These are phyloP conservation scores for Mormyrus proboscirostris DNA, from an alignment of 2,797 vertebrate genomes.

Conservation along the genomic window DNA sequence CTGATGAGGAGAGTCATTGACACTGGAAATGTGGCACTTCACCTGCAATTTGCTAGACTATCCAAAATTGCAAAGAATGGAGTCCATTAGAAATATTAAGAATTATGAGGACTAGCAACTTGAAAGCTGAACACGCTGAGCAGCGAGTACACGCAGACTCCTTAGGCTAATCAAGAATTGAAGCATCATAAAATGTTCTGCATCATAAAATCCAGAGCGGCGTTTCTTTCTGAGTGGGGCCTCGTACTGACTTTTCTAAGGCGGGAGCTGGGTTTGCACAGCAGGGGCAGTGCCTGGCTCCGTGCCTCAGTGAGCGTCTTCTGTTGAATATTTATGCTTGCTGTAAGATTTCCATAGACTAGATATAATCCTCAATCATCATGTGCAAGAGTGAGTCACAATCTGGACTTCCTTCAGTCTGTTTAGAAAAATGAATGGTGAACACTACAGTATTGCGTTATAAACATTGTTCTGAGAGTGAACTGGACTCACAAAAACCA, in stretches of 20 bases:
- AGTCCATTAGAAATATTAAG: neutral
- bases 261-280: slow-evolving; percentile 17
- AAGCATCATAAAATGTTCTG: slow-evolving; percentile 28
- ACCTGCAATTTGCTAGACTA: neutral
- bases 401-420: slow-evolving; percentile 17
- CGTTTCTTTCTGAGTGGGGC: slow-evolving; percentile 31
- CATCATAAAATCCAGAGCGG: slow-evolving; percentile 28
- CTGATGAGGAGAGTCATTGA: slow-evolving; percentile 23
- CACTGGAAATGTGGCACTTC: neutral
- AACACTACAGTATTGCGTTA: slow-evolving; percentile 22
- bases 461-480: neutral
- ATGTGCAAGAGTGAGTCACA: slow-evolving; percentile 35
- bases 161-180: slow-evolving; percentile 37
- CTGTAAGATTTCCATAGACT: slow-evolving; percentile 31
- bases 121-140: slow-evolving; percentile 21
- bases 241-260: slow-evolving; percentile 30
- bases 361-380: slow-evolving; percentile 21
- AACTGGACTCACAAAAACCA: slow-evolving; percentile 9
- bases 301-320: slow-evolving; percentile 33
- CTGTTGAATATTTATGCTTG: slow-evolving; percentile 40
- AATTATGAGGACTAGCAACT: slow-evolving; percentile 30
- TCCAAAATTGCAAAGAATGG: neutral
- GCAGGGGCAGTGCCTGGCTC: slow-evolving; percentile 37
- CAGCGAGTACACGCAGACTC: slow-evolving; percentile 18
- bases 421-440: slow-evolving; percentile 26